Percentiles rank a stretch among this genome's conserved stretches.
These are phyloP conservation scores for Ardeotis arabs DNA, from an alignment of 2,113 vertebrate species.

Conservation along the genomic window DNA sequence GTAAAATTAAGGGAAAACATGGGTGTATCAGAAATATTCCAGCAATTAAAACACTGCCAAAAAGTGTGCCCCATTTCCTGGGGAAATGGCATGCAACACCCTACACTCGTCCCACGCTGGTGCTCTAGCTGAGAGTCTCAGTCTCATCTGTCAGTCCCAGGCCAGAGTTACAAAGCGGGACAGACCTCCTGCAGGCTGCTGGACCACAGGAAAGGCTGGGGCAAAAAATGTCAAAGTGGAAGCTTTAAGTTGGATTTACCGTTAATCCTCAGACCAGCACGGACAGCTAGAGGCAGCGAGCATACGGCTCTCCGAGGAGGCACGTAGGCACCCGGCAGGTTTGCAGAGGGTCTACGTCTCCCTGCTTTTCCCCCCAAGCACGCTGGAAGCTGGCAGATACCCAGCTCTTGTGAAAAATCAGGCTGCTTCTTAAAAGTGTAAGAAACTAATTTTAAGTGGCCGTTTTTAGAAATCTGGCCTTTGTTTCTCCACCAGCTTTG, in stretches of 20 bases:
- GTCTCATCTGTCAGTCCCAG: background rate
- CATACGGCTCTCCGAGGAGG: background rate
- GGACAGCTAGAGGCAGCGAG: rapidly evolving
- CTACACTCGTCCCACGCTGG: background rate
- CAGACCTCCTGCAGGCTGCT: background rate
- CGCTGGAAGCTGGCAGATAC: background rate
- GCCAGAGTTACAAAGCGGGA: rapidly evolving
- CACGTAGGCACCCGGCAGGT: background rate
- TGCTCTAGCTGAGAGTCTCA: background rate
- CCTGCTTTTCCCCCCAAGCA: background rate
- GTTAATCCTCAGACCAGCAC: background rate
- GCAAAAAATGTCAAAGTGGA: background rate
- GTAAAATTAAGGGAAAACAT: background rate
- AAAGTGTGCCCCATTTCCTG: background rate
- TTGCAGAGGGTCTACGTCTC: background rate
- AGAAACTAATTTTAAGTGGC: background rate
- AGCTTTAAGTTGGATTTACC: background rate
- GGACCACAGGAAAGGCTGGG: background rate
- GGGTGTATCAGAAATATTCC: background rate
- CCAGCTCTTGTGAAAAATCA: background rate
- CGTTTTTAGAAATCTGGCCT: background rate
- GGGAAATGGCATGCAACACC: rapidly evolving
- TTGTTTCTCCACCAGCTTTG: background rate
- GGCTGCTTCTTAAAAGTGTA: background rate
- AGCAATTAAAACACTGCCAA: background rate